These are phyloP conservation scores for Malacoctenus gilli DNA, from an alignment of 2,797 vertebrate species.

Conservation along the genomic window DNA sequence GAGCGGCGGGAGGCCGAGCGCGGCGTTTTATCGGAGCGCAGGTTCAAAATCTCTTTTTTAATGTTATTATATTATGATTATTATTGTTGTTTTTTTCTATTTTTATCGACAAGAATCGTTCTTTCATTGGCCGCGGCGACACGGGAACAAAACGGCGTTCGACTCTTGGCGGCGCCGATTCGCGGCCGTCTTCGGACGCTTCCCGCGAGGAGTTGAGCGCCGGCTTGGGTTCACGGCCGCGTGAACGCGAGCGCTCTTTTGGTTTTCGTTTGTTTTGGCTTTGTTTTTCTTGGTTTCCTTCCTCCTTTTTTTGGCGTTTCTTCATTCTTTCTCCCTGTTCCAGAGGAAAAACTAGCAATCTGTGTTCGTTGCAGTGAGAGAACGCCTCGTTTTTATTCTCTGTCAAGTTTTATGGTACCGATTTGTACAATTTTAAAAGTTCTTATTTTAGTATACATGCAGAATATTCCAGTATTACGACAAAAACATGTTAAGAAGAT, in stretches of 20 bases:
- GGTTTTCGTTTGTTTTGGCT: constrained; percentile 74
- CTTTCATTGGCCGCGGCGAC: constrained; percentile 70
- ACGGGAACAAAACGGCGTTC: constrained; percentile 50
- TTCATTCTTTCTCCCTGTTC: constrained; percentile 88
- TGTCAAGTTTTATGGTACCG: constrained; percentile 99
- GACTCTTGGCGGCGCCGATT: constrained; percentile 52
- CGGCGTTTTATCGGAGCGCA: constrained; percentile 66
- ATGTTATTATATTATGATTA: constrained; percentile 76
- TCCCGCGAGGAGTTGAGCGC: constrained; percentile 51
- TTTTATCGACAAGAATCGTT: constrained; percentile 60
- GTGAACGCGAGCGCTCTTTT: constrained; percentile 51
- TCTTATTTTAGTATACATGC: constrained; percentile 99
- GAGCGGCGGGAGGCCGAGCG: constrained; percentile 45
- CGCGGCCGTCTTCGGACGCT: constrained; percentile 5
- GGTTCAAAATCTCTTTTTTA: constrained; percentile 88
- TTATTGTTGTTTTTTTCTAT: constrained; percentile 69
- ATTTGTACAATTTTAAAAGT: constrained; percentile 99
- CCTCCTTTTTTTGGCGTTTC: constrained; percentile 80
- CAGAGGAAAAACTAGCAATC: constrained; percentile 87
- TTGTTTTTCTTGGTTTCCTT: constrained; percentile 62
- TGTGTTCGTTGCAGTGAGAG: constrained; percentile 92
- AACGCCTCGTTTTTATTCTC: constrained; percentile 94
- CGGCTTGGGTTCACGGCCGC: constrained; percentile 36
- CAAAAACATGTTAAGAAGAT: constrained; percentile 85
- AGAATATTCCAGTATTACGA: constrained; percentile 96